Percentiles rank a stretch among this genome's conserved stretches.
These are phyloP conservation scores for Hydroisotoma schaefferi DNA, from an alignment of 2,888 invertebrate genomes.

Conservation along the genomic window DNA sequence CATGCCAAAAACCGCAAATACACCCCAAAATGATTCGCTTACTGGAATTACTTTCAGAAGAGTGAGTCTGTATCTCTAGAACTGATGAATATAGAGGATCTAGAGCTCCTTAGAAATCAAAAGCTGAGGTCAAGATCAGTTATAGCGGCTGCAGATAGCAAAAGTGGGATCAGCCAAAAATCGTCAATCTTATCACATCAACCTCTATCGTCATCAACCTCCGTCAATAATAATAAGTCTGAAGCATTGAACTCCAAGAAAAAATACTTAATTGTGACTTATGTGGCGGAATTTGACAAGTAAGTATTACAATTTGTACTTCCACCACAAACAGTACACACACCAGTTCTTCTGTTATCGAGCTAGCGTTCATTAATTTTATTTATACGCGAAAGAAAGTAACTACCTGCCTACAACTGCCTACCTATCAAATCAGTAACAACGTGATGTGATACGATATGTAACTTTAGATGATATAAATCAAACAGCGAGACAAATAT, in stretches of 20 bases:
- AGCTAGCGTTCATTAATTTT: background rate
- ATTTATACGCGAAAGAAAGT: no score
- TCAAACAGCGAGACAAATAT: background rate
- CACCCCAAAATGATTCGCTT: background rate
- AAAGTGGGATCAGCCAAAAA: slow-evolving; percentile 1
- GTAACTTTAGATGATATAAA: background rate
- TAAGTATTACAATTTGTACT: slow-evolving; percentile 42
- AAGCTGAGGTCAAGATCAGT: background rate
- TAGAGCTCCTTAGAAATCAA: slow-evolving; percentile 54
- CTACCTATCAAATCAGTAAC: no score
- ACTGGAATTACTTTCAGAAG: slow-evolving; percentile 51
- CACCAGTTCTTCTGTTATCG: background rate
- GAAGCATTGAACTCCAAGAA: slow-evolving; percentile 52
- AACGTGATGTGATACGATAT: no score
- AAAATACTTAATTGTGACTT: slow-evolving; percentile 58
- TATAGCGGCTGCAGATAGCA: background rate
- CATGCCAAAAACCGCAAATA: no score
- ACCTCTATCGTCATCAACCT: background rate
- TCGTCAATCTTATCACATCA: background rate
- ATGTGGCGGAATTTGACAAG: slow-evolving; percentile 59
- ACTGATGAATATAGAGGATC: slow-evolving; percentile 57
- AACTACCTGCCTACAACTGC: no score
- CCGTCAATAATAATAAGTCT: slow-evolving; percentile 42
- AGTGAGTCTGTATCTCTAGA: slow-evolving; percentile 58
- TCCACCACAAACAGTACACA: background rate